A percentile compares a stretch with the other conserved stretches of the same genome.
phyloP scores from a whole-genome alignment of 2,113 vertebrate species.

The Sphyrna mokarran region DNA sequence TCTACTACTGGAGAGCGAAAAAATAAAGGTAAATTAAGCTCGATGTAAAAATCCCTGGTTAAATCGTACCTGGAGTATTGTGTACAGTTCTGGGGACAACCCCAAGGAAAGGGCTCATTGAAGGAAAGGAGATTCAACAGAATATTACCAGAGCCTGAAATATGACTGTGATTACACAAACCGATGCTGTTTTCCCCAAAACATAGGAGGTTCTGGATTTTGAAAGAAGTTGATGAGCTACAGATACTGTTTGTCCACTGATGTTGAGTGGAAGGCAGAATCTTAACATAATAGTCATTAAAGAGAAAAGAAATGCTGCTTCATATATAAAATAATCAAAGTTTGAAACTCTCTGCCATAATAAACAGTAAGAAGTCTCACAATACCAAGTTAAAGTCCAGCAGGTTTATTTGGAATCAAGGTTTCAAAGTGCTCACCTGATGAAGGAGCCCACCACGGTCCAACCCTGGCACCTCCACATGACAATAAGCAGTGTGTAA shows the following conservation, averaged over 20 bases:
- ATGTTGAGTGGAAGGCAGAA: background rate
- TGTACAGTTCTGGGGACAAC: background rate
- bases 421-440: too few relatives aligned
- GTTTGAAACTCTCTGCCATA: background rate
- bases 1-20: background rate
- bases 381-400: too few relatives aligned
- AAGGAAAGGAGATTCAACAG: background rate
- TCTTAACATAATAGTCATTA: background rate
- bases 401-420: too few relatives aligned
- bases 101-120: background rate
- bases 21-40: background rate
- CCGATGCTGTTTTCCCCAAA: background rate
- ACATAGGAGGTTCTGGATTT: background rate
- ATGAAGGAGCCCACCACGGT: too few relatives aligned
- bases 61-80: background rate
- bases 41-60: background rate
- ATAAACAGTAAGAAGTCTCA: background rate
- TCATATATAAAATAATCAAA: too few relatives aligned
- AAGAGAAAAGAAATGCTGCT: background rate
- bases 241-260: background rate
- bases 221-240: background rate
- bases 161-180: background rate
- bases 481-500: background rate
- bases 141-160: background rate
- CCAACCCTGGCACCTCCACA: too few relatives aligned